These are phyloP conservation scores for Parus major DNA, from an alignment of 2,113 vertebrate genomes.

Conservation along the genomic window DNA sequence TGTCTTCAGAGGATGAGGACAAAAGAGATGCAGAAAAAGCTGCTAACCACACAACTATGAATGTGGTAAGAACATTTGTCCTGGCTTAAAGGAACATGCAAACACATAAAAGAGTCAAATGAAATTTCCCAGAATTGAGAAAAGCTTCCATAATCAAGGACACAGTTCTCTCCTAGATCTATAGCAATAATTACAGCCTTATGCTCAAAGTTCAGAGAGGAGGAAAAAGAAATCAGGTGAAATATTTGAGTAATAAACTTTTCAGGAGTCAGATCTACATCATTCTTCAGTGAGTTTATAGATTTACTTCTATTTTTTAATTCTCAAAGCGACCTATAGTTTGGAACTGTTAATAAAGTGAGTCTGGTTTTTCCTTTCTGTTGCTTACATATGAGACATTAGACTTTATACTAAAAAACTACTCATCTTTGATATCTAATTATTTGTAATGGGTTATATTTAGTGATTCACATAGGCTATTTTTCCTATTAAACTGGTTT, in stretches of 20 bases:
- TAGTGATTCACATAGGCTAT: neutral
- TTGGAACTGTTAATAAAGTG: neutral
- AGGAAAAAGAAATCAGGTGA: neutral
- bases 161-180: neutral
- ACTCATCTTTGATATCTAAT: neutral
- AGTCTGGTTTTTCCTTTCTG: neutral
- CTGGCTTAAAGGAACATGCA: neutral
- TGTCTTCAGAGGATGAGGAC: slow-evolving; percentile 37
- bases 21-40: slow-evolving; percentile 7
- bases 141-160: neutral
- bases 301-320: neutral
- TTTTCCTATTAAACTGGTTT: neutral
- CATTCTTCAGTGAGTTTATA: neutral
- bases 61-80: slow-evolving; percentile 19
- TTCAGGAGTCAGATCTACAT: neutral
- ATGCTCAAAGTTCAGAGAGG: neutral
- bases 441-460: neutral
- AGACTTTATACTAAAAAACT: neutral
- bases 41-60: slow-evolving; percentile 19
- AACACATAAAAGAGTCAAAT: slow-evolving; percentile 1
- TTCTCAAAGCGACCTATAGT: neutral
- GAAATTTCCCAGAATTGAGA: slow-evolving; percentile 5
- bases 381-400: neutral
- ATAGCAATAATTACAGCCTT: neutral
- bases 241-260: neutral